Percentiles rank a stretch among this genome's conserved stretches.
These are phyloP conservation scores for Caretta caretta DNA, from an alignment of 2,113 vertebrate species.

Conservation along the genomic window DNA sequence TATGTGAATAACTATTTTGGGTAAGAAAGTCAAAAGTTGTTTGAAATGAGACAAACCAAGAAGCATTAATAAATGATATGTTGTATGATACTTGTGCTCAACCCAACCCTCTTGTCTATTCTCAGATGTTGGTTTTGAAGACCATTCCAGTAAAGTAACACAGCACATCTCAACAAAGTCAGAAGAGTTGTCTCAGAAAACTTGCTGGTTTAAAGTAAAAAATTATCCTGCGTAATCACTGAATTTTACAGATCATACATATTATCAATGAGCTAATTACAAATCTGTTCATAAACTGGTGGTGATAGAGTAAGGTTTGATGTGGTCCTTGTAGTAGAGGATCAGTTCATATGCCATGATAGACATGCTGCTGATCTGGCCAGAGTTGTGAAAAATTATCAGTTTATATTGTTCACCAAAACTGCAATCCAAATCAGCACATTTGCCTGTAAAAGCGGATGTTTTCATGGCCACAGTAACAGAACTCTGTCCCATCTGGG, in stretches of 20 bases:
- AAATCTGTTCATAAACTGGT: background rate
- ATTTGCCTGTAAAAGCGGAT: background rate
- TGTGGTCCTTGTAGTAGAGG: background rate
- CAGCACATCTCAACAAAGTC: background rate
- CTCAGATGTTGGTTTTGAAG: background rate
- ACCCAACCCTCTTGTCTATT: background rate
- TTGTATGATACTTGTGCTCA: background rate
- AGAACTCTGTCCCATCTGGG: background rate
- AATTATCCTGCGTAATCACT: background rate
- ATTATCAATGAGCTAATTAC: slow-evolving; percentile 13
- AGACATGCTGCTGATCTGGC: background rate
- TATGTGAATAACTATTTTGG: background rate
- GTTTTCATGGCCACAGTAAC: background rate
- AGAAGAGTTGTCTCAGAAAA: slow-evolving; percentile 6
- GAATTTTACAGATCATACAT: background rate
- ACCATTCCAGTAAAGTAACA: background rate
- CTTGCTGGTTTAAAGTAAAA: background rate
- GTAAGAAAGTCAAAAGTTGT: background rate
- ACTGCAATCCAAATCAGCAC: background rate
- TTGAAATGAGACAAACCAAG: background rate
- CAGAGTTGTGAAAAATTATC: background rate
- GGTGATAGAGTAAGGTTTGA: background rate
- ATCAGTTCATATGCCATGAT: background rate
- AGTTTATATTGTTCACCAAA: background rate
- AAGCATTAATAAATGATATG: background rate